These are phyloP conservation scores for Ibidorhyncha struthersii DNA, from an alignment of 2,113 vertebrate species.

Conservation along the genomic window DNA sequence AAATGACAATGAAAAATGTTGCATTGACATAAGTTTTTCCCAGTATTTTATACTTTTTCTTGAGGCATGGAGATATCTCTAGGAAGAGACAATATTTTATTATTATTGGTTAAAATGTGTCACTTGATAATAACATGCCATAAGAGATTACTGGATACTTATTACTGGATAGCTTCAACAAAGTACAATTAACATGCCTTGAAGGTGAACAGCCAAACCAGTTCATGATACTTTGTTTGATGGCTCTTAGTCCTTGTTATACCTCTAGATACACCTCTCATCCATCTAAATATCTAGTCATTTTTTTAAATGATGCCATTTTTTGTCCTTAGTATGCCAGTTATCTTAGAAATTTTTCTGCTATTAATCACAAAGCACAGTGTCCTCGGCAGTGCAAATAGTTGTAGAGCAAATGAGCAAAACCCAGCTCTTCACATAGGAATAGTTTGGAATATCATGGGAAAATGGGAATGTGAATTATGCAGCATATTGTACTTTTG, in stretches of 20 bases:
- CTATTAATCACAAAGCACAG: background rate
- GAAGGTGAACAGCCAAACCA: background rate
- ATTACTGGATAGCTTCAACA: background rate
- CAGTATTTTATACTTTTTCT: background rate
- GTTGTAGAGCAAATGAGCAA: background rate
- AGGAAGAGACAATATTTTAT: background rate
- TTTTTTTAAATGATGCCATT: background rate
- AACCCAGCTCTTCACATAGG: accelerated
- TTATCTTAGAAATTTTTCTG: background rate
- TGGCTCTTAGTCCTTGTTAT: background rate
- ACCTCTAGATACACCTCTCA: background rate
- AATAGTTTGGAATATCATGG: background rate
- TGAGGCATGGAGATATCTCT: background rate
- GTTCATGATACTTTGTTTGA: background rate
- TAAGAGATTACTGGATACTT: background rate
- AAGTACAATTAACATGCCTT: background rate
- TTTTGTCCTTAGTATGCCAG: background rate
- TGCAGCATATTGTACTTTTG: background rate
- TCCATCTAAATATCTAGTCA: background rate
- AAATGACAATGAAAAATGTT: background rate
- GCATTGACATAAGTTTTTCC: background rate
- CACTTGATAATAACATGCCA: background rate
- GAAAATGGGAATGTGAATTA: background rate
- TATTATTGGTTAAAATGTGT: background rate
- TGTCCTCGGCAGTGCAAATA: background rate